A percentile compares a stretch with the other conserved stretches of the same genome.
phyloP scores from a whole-genome alignment of 2,797 vertebrate genomes.

The Tachyglossus aculeatus region DNA sequence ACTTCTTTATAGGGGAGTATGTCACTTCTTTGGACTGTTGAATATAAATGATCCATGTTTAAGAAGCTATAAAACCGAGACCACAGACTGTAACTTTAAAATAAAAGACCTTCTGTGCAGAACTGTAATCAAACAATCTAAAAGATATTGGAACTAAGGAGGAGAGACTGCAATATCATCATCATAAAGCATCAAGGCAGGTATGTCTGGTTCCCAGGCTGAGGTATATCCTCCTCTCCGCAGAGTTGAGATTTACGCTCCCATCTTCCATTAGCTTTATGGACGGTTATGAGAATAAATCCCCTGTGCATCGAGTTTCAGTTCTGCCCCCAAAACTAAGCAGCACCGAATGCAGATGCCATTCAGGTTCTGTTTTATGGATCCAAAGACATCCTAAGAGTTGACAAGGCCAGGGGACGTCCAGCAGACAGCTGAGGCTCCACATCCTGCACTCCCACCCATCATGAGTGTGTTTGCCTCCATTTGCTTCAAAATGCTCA shows the following conservation, averaged over 20 bases:
- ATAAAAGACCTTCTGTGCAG: conserved; percentile 8
- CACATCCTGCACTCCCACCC: too few relatives aligned
- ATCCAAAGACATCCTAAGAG: neutral
- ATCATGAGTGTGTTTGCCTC: too few relatives aligned
- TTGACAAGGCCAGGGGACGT: too few relatives aligned
- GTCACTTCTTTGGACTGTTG: conserved; percentile 41
- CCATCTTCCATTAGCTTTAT: neutral
- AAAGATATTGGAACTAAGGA: neutral
- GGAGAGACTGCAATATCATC: neutral
- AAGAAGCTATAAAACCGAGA: conserved; percentile 50
- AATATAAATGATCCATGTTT: conserved; percentile 42
- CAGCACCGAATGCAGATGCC: neutral
- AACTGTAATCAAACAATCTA: conserved; percentile 17
- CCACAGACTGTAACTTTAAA: conserved; percentile 33
- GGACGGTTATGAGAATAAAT: neutral
- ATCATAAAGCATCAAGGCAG: neutral
- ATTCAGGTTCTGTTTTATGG: neutral
- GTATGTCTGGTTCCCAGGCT: neutral
- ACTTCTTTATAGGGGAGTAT: conserved; percentile 22
- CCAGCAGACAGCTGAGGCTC: too few relatives aligned
- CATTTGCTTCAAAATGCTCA: neutral
- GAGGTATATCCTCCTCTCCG: neutral
- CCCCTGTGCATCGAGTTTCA: too few relatives aligned
- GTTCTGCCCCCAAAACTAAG: conserved; percentile 10
- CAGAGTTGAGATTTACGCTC: neutral